Evolutionary conservation across 2,888 invertebrate species (phyloP), one percentile per base, ranked within the genome.

Genomic region (Serrognathus titanus): DNA sequence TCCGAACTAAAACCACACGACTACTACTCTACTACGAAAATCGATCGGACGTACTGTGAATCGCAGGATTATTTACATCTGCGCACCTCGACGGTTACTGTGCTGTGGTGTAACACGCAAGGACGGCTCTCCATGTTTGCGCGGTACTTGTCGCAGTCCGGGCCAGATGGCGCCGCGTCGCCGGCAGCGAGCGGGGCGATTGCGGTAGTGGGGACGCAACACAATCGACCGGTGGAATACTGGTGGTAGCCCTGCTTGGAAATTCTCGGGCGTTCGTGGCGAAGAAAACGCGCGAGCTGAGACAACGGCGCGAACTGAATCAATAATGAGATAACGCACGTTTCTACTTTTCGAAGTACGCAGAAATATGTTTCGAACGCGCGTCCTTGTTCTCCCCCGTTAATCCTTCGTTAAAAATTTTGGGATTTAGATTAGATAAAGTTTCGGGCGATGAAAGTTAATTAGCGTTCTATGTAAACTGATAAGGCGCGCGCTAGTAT

Each of bases 101-200:
- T 48, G 55, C 50, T 54, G 56, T 48, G 55, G 56, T 48, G 56
- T 41, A 57, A 37, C 48, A 50, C 51, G 56, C 61, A 64, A 63
- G 62, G 56, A 31, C 24, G 7, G 24, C 24, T 31, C 24, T 55
- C 49, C 60, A 57, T 58, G 52, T 56, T 60, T 53, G 60, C 60
- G 6, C 55, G 53, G 52, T 59, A 51, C 53, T 58, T 60, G 58
- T 55, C 56, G 56, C 51, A 50, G 56, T 58, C 58, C 54, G 53
- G 58, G 50, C 70, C 71, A 72, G 72, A 72, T 72, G 71, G 71
- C 71, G 69, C 68, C 65, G 24, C 65, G 65, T 64, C 63, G 65
- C 54, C 58, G 51, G 51, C 58, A 36, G 31, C 51, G 24, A 31
- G 35, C 50, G 24, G 45, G 51, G 38, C 35, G 13, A 51, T 13